phyloP scores from a whole-genome alignment of 1,140 invertebrate species.

The Tetragnatha versicolor region DNA sequence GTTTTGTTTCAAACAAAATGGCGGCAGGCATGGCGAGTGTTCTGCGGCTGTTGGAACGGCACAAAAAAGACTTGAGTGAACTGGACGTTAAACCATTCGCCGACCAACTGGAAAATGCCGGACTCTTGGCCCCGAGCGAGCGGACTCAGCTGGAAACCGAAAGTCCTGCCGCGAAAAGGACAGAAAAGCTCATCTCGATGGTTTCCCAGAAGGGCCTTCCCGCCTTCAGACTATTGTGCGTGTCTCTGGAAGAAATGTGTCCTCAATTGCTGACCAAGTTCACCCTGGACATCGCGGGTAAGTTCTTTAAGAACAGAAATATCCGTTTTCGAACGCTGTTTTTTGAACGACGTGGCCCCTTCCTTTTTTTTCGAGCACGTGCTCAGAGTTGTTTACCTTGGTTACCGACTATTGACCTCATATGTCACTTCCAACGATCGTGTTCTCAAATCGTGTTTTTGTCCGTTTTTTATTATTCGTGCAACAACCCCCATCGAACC shows the following conservation, averaged over 20 bases:
- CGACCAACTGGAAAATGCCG: slow-evolving; percentile 24
- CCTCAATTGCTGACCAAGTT: slow-evolving; percentile 50
- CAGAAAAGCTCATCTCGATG: slow-evolving; percentile 23
- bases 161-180: neutral
- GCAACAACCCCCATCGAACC: too few relatives aligned
- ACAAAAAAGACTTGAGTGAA: slow-evolving; percentile 47
- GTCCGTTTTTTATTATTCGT: too few relatives aligned
- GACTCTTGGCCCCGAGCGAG: slow-evolving; percentile 21
- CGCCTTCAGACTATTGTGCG: slow-evolving; percentile 41
- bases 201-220: slow-evolving; percentile 27
- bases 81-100: slow-evolving; percentile 8
- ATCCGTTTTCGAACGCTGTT: too few relatives aligned
- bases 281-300: slow-evolving; percentile 45
- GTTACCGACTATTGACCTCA: too few relatives aligned
- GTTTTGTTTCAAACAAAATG: too few relatives aligned
- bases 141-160: neutral
- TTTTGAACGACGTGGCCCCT: too few relatives aligned
- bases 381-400: too few relatives aligned
- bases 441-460: too few relatives aligned
- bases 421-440: too few relatives aligned
- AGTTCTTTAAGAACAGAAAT: slow-evolving; percentile 11
- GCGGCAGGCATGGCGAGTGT: slow-evolving; percentile 49
- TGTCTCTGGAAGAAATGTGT: slow-evolving; percentile 46
- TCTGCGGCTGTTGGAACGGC: slow-evolving; percentile 25
- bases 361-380: too few relatives aligned